phyloP scores from a whole-genome alignment of 2,888 invertebrate genomes.

The Erebia palarica region DNA sequence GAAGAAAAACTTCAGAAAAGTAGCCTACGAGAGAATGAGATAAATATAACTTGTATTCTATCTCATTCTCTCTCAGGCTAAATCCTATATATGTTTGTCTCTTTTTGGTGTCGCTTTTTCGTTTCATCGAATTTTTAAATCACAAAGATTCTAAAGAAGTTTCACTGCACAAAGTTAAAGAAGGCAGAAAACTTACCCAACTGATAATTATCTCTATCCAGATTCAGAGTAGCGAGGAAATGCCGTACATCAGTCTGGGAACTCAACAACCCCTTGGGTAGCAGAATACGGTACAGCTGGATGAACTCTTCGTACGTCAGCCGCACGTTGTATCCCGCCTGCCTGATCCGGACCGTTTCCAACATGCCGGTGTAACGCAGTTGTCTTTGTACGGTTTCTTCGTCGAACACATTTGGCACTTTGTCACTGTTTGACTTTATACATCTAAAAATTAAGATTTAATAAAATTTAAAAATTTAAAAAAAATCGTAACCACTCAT shows the following conservation, averaged over 20 bases:
- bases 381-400: constrained; percentile 93
- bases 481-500: no score
- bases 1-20: no score
- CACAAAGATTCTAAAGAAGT: no score
- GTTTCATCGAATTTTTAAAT: no score
- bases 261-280: constrained; percentile 93
- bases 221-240: constrained; percentile 91
- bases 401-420: constrained; percentile 95
- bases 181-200: constrained; percentile 77
- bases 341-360: constrained; percentile 96
- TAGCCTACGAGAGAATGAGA: no score
- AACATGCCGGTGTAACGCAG: constrained; percentile 98
- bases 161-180: no score
- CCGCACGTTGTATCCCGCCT: constrained; percentile 97
- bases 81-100: no score
- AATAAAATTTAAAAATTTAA: no score
- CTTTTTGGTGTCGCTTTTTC: no score
- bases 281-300: constrained; percentile 93
- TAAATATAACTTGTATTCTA: no score
- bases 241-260: constrained; percentile 93
- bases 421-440: constrained; percentile 98
- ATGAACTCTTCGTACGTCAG: constrained; percentile 97
- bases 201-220: constrained; percentile 95
- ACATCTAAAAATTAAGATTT: constrained; percentile 81
- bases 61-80: no score